Base-by-base conservation (phyloP, 2,113 vertebrate species). In the Macroglossus sobrinus region DNA sequence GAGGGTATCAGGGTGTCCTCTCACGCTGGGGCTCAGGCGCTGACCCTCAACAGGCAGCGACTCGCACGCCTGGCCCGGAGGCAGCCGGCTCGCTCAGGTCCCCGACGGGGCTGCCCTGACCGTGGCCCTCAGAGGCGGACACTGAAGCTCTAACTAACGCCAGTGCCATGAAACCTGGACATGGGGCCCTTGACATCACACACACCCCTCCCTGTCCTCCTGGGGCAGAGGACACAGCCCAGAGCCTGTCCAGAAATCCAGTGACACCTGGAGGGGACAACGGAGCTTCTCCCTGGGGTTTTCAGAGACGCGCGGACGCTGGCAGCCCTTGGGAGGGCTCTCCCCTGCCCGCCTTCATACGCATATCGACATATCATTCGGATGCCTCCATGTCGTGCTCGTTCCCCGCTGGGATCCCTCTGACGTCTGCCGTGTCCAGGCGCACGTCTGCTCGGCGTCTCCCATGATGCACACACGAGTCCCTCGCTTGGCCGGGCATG, bases 11-110 rank as follows among this genome's bases (percentile, higher is more conserved):
- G 74, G 9, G 21, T 7, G 10, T 24, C 5, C 38, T 33, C n/a
- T 14, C 40, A 35, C 11, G 12, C 18, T 2, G 14, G 11, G 61
- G 50, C 40, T 4, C 9, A 55, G 71, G 38, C 3, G 57, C 55
- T 21, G 53, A 43, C 22, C 26, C 26, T 16, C 4, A 16, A 50
- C 26, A 21, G 9, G 40, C 5, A 47, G 24, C 2, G 8, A 10
- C 30, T 14, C 40, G 6, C 0, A 4, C 1, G n/a, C 26, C 47
- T 4, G 14, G 19, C 3, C 6, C 4, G 0, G 9, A 12, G 10
- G 26, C 7, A 50, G 35, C 33, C 7, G 1, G 22, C 33, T 16
- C 35, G 7, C 5, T 9, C 3, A 0, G 2, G n/a, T 8, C 55
- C 24, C 16, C 2, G 43, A 53, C 86, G 35, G 47, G 86, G 33